Percentiles rank a stretch among this genome's conserved stretches.
Conservation (phyloP, 2,113 vertebrate genomes). For the Colistium nudipinnis region DNA sequence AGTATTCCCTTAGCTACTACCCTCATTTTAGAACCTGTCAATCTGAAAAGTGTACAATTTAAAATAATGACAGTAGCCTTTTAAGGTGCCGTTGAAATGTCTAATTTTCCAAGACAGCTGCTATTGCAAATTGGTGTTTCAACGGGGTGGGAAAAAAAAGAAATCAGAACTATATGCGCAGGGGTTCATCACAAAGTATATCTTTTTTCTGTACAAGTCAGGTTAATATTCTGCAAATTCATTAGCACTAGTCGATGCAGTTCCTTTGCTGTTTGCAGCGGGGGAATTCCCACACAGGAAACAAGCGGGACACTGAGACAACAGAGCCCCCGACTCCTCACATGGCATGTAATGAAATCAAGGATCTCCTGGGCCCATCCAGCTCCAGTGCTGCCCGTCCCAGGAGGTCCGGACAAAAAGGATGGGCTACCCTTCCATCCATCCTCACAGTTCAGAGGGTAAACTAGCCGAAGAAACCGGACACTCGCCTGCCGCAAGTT, state of each 20-base stretch:
- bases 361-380: conserved; percentile 50
- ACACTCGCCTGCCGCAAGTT: conserved; percentile 58
- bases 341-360: conserved; percentile 59
- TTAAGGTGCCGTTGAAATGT: no score
- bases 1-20: no score
- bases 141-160: no score
- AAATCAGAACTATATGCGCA: no score
- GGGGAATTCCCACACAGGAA: conserved; percentile 51
- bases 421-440: conserved; percentile 64
- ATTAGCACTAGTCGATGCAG: background rate
- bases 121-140: no score
- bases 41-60: no score
- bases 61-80: no score
- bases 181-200: background rate
- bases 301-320: conserved; percentile 19
- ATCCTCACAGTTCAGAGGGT: conserved; percentile 72
- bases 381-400: conserved; percentile 48
- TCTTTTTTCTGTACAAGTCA: background rate
- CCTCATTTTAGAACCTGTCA: no score
- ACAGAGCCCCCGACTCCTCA: conserved; percentile 36
- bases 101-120: no score
- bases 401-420: conserved; percentile 60
- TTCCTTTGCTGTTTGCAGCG: conserved; percentile 11
- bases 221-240: background rate
- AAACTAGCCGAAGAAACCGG: conserved; percentile 73